phyloP scores from a whole-genome alignment of 2,888 invertebrate species.

The Himalopsyche tibetana region DNA sequence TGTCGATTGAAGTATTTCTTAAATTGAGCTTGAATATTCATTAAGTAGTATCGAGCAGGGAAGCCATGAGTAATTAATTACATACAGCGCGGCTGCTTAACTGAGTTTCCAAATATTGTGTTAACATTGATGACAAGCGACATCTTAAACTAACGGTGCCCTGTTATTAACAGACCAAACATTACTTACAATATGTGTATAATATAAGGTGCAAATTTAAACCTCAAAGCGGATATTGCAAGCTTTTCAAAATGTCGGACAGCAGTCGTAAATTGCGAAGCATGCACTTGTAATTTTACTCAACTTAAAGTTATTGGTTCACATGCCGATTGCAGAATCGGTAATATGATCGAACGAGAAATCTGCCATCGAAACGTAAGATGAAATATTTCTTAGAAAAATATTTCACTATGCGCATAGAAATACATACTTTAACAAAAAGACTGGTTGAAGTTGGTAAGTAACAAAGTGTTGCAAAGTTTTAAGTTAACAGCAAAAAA shows the following conservation, averaged over 20 bases:
- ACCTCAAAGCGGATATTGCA: not conserved
- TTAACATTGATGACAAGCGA: constrained; percentile 35
- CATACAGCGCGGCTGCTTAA: constrained; percentile 34
- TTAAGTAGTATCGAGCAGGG: not conserved
- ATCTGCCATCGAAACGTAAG: not conserved
- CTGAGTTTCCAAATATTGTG: constrained; percentile 2
- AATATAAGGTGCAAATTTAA: constrained; percentile 4
- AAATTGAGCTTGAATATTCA: not conserved
- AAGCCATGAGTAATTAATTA: not conserved
- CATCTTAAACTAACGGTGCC: constrained; percentile 16
- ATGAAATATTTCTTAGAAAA: not conserved
- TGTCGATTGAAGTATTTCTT: not conserved
- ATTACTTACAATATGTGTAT: constrained; percentile 10
- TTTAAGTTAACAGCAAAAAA: too few species aligned
- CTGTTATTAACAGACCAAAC: constrained; percentile 19
- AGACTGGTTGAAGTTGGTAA: too few species aligned
- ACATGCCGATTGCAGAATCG: not conserved
- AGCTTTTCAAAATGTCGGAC: constrained; percentile 36
- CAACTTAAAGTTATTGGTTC: not conserved
- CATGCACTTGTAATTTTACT: constrained; percentile 6
- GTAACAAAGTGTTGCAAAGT: too few species aligned
- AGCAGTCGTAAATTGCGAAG: constrained; percentile 22
- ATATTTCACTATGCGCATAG: too few species aligned
- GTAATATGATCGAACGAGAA: not conserved
- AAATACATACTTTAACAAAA: too few species aligned